Evolutionary conservation across 2,797 vertebrate species (phyloP).

Genomic region (Acrossocheilus fasciatus): DNA sequence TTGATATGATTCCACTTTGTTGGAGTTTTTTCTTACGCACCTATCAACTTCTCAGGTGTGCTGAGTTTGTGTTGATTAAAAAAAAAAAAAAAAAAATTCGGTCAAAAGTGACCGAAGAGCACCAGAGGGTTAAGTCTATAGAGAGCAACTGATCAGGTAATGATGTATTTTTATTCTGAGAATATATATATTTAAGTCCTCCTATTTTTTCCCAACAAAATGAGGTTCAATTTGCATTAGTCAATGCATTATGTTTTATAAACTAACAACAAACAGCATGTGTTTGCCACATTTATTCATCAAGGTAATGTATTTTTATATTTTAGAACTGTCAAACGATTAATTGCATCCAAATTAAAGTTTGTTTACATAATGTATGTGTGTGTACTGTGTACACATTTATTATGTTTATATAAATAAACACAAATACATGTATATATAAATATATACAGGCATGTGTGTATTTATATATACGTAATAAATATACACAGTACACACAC

Average conservation of each 20-base stretch:
- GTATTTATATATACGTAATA: too few species aligned
- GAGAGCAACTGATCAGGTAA: slow-evolving; percentile 79
- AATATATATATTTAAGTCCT: not conserved
- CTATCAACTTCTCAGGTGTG: too few species aligned
- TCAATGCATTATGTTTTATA: not conserved
- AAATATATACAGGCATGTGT: too few species aligned
- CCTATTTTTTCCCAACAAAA: not conserved
- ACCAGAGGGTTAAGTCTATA: slow-evolving; percentile 64
- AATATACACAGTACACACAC: too few species aligned
- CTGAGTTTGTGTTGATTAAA: too few species aligned
- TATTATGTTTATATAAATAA: too few species aligned
- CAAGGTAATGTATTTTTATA: not conserved
- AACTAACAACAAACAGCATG: not conserved
- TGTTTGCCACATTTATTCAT: not conserved
- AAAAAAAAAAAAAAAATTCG: too few species aligned
- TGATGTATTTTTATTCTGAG: slow-evolving; percentile 56
- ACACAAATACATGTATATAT: too few species aligned
- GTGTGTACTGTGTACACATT: not conserved
- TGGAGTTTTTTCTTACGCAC: too few species aligned
- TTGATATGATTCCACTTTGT: too few species aligned
- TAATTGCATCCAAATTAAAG: not conserved
- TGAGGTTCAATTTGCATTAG: not conserved
- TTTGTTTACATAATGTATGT: too few species aligned
- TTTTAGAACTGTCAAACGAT: not conserved
- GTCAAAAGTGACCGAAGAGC: too few species aligned